Percentiles rank a stretch among this genome's conserved stretches.
Evolutionary conservation across 2,888 invertebrate genomes (phyloP).

Genomic region (Scaptomyza parva): DNA sequence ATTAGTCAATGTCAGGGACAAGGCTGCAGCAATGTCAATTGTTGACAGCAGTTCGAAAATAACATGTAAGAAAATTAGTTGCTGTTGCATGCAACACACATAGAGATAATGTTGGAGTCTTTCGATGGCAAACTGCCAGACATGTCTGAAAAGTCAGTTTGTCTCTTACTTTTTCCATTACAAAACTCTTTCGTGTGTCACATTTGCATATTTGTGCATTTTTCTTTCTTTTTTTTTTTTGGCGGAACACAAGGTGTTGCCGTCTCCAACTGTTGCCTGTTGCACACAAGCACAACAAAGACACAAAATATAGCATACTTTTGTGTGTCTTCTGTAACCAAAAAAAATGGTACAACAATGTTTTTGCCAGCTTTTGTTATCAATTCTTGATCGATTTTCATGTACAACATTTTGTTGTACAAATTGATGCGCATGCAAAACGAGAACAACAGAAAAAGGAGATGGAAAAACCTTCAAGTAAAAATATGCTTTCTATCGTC

Average conservation of each 20-base stretch:
- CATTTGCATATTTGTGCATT: slow-evolving; percentile 46
- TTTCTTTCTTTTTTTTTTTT: no score
- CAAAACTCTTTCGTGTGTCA: slow-evolving; percentile 16
- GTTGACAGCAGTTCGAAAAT: slow-evolving; percentile 39
- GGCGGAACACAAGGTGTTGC: slow-evolving; percentile 23
- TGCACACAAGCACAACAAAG: not conserved
- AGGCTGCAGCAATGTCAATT: slow-evolving; percentile 7
- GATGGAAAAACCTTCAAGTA: not conserved
- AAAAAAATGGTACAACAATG: not conserved
- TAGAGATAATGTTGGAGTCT: slow-evolving; percentile 1
- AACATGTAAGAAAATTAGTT: not conserved
- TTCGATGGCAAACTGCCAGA: slow-evolving; percentile 54
- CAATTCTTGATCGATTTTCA: not conserved
- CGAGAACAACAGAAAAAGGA: not conserved
- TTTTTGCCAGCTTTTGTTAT: not conserved
- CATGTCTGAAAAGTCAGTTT: slow-evolving; percentile 43
- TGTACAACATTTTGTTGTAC: slow-evolving; percentile 18
- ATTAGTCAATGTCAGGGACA: slow-evolving; percentile 61
- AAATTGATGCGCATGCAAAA: slow-evolving; percentile 9
- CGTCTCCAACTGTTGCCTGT: slow-evolving; percentile 19
- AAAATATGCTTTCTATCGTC: slow-evolving; percentile 11
- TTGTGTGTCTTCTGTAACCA: not conserved
- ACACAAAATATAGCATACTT: slow-evolving; percentile 6
- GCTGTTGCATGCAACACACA: slow-evolving; percentile 1
- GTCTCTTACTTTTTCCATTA: no score